Percentiles rank a stretch among this genome's conserved stretches.
Evolutionary conservation across 2,797 vertebrate species (phyloP).

Genomic region (Podargus strigoides): DNA sequence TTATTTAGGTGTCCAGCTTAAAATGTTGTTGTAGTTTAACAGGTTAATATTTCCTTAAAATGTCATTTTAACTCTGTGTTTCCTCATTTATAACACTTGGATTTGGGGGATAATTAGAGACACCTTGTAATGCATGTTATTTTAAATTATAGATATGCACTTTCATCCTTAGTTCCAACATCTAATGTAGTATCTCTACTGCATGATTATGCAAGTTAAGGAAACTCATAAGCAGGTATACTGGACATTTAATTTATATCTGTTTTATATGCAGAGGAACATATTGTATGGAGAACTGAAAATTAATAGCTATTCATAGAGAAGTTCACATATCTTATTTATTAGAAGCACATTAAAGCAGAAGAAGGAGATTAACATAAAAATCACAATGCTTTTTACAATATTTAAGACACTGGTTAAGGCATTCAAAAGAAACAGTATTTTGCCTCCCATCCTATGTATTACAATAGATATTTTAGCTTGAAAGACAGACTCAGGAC

Average conservation of each 20-base stretch:
- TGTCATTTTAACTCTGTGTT: background rate
- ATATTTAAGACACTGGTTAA: background rate
- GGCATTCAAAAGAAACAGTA: background rate
- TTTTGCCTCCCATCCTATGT: background rate
- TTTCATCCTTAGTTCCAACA: background rate
- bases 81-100: background rate
- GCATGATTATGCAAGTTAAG: constrained; percentile 9
- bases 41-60: background rate
- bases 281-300: background rate
- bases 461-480: background rate
- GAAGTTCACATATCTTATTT: background rate
- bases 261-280: background rate
- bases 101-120: background rate
- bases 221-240: background rate
- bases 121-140: background rate
- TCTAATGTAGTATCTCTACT: background rate
- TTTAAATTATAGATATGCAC: background rate
- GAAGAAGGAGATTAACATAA: background rate
- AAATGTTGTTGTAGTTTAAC: background rate
- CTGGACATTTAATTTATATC: background rate
- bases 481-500: background rate
- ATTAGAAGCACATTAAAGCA: background rate
- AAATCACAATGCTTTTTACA: background rate
- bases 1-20: background rate
- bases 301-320: background rate